These are phyloP conservation scores for Desmophyllum pertusum DNA, from an alignment of 92 coral and sea anemone species.

Conservation along the genomic window DNA sequence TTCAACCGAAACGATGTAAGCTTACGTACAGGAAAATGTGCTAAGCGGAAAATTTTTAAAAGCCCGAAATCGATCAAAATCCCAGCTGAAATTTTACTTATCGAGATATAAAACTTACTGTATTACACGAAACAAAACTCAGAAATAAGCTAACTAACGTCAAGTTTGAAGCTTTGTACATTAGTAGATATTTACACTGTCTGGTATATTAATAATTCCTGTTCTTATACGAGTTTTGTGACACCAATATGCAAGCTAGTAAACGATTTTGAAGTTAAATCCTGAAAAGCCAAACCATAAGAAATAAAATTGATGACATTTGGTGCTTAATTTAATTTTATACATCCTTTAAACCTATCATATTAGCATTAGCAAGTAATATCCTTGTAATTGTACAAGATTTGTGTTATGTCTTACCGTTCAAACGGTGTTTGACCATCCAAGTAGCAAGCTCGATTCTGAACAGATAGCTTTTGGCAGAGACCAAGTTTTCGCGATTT, in stretches of 20 bases:
- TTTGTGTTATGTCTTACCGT: constrained; percentile 53
- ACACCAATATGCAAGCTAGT: neutral
- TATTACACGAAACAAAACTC: neutral
- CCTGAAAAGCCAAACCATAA: neutral
- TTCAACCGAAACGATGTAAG: too few relatives aligned
- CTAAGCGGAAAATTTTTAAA: too few relatives aligned
- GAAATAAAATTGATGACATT: neutral
- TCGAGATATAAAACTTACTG: too few relatives aligned
- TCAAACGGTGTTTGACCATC: constrained; percentile 71
- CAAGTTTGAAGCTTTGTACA: neutral
- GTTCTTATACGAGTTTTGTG: neutral
- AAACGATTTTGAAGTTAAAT: neutral
- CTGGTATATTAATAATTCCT: neutral
- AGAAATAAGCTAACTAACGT: neutral
- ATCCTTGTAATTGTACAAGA: neutral
- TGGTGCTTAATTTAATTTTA: neutral
- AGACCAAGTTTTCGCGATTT: constrained; percentile 76
- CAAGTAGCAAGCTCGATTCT: constrained; percentile 56
- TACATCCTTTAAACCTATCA: neutral
- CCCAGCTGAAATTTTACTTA: neutral
- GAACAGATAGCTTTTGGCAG: constrained; percentile 64
- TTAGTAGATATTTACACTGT: neutral
- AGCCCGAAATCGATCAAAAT: too few relatives aligned
- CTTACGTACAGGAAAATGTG: too few relatives aligned
- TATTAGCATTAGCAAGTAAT: neutral